These are phyloP conservation scores for Rhyacophila brunnea DNA, from an alignment of 1,140 invertebrate species.

Conservation along the genomic window DNA sequence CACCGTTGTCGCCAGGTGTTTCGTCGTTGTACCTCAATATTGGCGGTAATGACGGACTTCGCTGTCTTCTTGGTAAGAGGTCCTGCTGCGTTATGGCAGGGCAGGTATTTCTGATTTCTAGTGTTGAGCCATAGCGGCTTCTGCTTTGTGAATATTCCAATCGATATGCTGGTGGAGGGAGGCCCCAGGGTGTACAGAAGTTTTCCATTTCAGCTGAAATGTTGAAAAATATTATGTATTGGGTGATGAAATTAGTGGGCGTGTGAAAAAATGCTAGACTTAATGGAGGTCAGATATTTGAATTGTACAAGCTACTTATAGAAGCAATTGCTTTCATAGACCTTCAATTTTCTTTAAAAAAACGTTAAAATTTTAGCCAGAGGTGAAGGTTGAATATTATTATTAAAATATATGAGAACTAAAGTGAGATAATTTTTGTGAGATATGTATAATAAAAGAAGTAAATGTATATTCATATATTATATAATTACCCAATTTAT, in stretches of 20 bases:
- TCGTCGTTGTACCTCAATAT: slow-evolving; percentile 44
- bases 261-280: neutral
- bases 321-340: neutral
- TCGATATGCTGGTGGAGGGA: slow-evolving; percentile 43
- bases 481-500: too few relatives aligned
- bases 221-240: slow-evolving; percentile 2
- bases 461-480: too few relatives aligned
- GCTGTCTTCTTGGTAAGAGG: slow-evolving; percentile 43
- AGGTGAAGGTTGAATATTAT: too few relatives aligned
- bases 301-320: neutral
- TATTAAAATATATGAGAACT: too few relatives aligned
- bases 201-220: slow-evolving; percentile 60
- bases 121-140: slow-evolving; percentile 50
- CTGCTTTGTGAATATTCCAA: slow-evolving; percentile 46
- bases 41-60: slow-evolving; percentile 61
- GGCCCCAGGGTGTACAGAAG: slow-evolving; percentile 53
- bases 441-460: too few relatives aligned
- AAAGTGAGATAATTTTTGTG: too few relatives aligned
- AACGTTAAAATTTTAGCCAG: too few relatives aligned
- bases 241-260: neutral
- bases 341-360: too few relatives aligned
- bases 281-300: neutral
- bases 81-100: slow-evolving; percentile 47
- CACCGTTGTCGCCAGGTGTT: neutral
- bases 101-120: slow-evolving; percentile 49